Evolutionary conservation across 2,113 vertebrate species (phyloP).

Genomic region (Gallinago paraguaiae): DNA sequence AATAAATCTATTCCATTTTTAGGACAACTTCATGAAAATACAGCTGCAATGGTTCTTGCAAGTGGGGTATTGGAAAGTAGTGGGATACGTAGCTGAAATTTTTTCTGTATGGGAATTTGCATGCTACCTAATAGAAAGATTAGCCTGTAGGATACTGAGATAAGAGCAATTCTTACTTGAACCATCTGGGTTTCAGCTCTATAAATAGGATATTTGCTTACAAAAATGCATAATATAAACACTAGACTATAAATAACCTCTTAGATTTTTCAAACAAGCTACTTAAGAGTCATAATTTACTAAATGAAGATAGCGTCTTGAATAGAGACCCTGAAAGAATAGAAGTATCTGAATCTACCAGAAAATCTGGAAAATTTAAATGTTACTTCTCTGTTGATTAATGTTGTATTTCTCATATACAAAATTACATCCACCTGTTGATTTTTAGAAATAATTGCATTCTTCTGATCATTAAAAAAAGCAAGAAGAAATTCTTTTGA

Average conservation of each 20-base stretch:
- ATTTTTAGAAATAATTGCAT: not conserved
- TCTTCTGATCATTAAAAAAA: not conserved
- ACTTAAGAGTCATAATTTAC: not conserved
- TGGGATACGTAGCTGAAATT: not conserved
- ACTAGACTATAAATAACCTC: not conserved
- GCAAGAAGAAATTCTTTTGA: not conserved
- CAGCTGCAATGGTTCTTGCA: not conserved
- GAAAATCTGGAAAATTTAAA: not conserved
- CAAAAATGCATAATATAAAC: not conserved
- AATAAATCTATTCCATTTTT: not conserved
- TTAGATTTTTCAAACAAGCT: not conserved
- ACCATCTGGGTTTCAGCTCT: not conserved
- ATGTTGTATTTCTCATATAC: not conserved
- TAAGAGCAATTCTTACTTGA: not conserved
- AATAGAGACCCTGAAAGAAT: not conserved
- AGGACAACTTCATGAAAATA: not conserved
- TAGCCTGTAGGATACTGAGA: not conserved
- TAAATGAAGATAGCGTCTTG: not conserved
- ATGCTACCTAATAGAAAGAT: not conserved
- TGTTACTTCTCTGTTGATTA: not conserved
- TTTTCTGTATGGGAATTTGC: not conserved
- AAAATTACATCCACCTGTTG: not conserved
- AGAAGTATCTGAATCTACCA: not conserved
- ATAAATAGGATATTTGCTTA: not conserved
- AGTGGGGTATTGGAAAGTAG: not conserved